Evolutionary conservation across 2,113 vertebrate species (phyloP), one percentile per base, ranked within the genome.

Genomic region (Gymnorhina tibicen): DNA sequence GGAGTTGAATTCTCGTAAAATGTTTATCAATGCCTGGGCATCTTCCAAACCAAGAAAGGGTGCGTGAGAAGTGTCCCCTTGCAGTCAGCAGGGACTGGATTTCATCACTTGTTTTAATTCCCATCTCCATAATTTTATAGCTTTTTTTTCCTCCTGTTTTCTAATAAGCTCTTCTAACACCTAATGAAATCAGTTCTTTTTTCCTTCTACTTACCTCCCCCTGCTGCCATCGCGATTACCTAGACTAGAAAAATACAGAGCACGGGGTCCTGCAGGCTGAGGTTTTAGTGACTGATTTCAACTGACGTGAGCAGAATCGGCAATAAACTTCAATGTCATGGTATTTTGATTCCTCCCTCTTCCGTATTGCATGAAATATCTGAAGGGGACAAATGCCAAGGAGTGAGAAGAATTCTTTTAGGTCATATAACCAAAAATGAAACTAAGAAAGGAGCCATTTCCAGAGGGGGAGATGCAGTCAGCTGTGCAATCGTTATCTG

Each of bases 171-270:
- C 88, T 62, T 64, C 92, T 72, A 92, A 87, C 92, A 96, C 92
- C 83, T 92, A 93, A 96, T 96, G 89, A 96, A 96, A 89, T 87
- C 93, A 79, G 85, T 78, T 17, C 53, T 89, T 96, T 94, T 95
- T 96, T 80, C 93, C 83, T 97, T 96, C 83, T 97, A 88, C 95
- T 95, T 97, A 94, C 95, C 95, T 97, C 96, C 96, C 95, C 96
- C 95, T 96, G 91, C 96, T 96, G 96, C 93, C 96, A 93, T 92
- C 1, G 0, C 6, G 18, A 94, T 90, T 95, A 95, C 93, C 92
- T 95, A 91, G 93, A 93, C 86, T 87, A 96, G 93, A 96, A 96
- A 96, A 95, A 96, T 70, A 97, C 88, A 72, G 93, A 89, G 83
- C 90, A 80, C 83, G 4, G 92, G 88, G 96, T 93, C 88, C 85